Evolutionary conservation across 92 coral and sea anemone genomes (phyloP).

Genomic region (Palythoa grandiflora): DNA sequence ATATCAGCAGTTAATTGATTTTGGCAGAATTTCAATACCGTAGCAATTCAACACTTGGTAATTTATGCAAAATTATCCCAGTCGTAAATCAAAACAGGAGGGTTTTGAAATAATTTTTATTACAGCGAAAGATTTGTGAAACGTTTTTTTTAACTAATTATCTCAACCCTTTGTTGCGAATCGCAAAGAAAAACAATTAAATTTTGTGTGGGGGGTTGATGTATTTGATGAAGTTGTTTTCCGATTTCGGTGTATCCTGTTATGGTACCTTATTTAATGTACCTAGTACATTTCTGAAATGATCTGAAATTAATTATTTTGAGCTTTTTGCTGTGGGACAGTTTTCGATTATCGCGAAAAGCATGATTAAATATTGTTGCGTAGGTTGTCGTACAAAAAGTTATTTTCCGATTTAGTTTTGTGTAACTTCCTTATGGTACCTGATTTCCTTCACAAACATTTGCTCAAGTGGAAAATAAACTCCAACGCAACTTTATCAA

Average conservation of each 20-base stretch:
- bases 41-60: background rate
- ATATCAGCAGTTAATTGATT: background rate
- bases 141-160: background rate
- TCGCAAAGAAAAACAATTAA: too few species aligned
- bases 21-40: background rate
- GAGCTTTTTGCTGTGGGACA: background rate
- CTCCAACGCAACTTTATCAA: slow-evolving; percentile 38
- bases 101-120: background rate
- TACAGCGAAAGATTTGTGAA: background rate
- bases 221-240: too few species aligned
- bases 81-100: background rate
- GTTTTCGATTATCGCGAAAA: background rate
- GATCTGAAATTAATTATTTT: background rate
- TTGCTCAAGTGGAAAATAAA: slow-evolving; percentile 25
- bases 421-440: background rate
- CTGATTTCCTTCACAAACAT: background rate
- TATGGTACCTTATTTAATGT: too few species aligned
- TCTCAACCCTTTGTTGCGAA: too few species aligned
- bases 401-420: background rate
- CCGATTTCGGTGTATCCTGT: too few species aligned
- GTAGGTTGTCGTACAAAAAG: background rate
- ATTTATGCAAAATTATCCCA: background rate
- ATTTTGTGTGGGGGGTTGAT: too few species aligned
- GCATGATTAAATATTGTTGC: background rate
- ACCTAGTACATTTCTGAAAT: too few species aligned